Conservation (phyloP, 2,797 vertebrate genomes). For the Cossypha heuglini region DNA sequence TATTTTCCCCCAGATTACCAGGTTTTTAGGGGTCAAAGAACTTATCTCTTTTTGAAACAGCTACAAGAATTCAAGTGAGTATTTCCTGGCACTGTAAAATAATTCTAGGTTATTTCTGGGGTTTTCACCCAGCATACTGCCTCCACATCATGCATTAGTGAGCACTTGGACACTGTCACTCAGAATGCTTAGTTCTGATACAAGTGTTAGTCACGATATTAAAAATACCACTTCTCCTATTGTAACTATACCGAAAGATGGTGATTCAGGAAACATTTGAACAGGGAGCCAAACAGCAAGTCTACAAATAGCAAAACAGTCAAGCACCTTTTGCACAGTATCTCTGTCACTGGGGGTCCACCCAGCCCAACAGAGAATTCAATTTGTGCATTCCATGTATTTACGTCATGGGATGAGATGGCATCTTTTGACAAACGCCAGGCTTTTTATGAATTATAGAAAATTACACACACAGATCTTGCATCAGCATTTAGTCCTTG, state of each 20-base stretch:
- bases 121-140: not conserved
- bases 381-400: not conserved
- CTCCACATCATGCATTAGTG: not conserved
- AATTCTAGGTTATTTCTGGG: not conserved
- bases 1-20: not conserved
- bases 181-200: not conserved
- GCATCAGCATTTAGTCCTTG: not conserved
- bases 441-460: not conserved
- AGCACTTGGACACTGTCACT: not conserved
- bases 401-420: not conserved
- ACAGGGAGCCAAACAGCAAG: constrained; percentile 19
- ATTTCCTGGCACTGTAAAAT: not conserved
- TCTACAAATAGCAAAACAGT: not conserved
- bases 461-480: not conserved
- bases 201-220: not conserved
- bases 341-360: not conserved
- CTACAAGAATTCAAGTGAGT: not conserved
- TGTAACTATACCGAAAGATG: not conserved
- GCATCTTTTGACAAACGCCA: not conserved
- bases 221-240: not conserved
- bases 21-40: not conserved
- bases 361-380: not conserved
- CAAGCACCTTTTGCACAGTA: not conserved
- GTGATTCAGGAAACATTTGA: not conserved
- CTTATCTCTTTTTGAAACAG: not conserved